Evolutionary conservation across 2,888 invertebrate species (phyloP).

Genomic region (Eupithecia abbreviata): DNA sequence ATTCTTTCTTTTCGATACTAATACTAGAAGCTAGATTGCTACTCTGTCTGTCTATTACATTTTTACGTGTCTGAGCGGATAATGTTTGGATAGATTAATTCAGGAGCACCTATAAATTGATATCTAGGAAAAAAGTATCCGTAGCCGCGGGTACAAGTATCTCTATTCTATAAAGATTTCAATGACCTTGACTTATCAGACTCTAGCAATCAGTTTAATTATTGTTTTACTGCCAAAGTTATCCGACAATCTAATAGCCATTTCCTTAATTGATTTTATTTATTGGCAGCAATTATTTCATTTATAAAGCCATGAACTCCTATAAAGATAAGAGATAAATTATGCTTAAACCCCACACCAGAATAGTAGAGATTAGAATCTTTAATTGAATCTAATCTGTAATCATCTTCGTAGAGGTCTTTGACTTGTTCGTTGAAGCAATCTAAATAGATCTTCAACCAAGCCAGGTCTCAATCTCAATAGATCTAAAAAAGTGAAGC

Average conservation of each 20-base stretch:
- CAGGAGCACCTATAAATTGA: background rate
- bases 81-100: background rate
- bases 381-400: conserved; percentile 28
- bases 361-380: conserved; percentile 27
- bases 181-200: conserved; percentile 3
- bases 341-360: conserved; percentile 14
- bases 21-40: background rate
- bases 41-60: background rate
- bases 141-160: background rate
- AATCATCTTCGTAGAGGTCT: conserved; percentile 30
- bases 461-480: background rate
- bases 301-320: conserved; percentile 24
- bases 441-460: background rate
- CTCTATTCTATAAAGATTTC: background rate
- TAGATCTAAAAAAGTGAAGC: conserved; percentile 31
- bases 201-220: conserved; percentile 2
- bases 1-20: background rate
- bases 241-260: conserved; percentile 23
- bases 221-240: conserved; percentile 6
- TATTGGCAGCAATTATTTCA: conserved; percentile 29
- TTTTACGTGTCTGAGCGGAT: background rate
- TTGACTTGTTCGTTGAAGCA: conserved; percentile 25
- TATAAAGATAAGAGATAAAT: conserved; percentile 15
- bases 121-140: background rate
- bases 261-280: conserved; percentile 30